These are phyloP conservation scores for Neopelma chrysocephalum DNA, from an alignment of 2,797 vertebrate species.

Conservation along the genomic window DNA sequence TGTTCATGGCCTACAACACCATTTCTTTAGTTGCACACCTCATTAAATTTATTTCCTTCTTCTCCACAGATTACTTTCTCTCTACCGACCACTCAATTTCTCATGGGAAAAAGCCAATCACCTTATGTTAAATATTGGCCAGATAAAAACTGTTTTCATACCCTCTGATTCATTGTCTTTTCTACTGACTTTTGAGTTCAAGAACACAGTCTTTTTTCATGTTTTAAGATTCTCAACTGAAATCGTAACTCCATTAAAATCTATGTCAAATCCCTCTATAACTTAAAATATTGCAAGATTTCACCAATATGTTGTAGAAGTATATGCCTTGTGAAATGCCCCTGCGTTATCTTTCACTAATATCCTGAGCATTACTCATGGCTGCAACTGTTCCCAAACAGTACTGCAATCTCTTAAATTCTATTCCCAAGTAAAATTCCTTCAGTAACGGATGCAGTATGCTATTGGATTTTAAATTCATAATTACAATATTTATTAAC, in stretches of 20 bases:
- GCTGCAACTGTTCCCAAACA: background rate
- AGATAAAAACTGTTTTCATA: background rate
- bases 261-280: background rate
- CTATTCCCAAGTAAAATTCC: background rate
- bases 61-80: background rate
- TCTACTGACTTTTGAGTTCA: background rate
- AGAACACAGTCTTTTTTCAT: background rate
- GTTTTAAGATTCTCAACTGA: background rate
- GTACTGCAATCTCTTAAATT: background rate
- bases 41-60: conserved; percentile 3
- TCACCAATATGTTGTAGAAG: background rate
- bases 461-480: background rate
- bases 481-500: background rate
- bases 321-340: background rate
- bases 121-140: background rate
- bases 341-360: background rate
- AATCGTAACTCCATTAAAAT: background rate
- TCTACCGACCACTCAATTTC: background rate
- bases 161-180: background rate
- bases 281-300: background rate
- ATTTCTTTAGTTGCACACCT: background rate
- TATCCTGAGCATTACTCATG: background rate
- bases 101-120: background rate
- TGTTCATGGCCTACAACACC: background rate
- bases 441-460: background rate